Evolutionary conservation across 2,888 invertebrate species (phyloP).

Genomic region (Priocnemis perturbator): DNA sequence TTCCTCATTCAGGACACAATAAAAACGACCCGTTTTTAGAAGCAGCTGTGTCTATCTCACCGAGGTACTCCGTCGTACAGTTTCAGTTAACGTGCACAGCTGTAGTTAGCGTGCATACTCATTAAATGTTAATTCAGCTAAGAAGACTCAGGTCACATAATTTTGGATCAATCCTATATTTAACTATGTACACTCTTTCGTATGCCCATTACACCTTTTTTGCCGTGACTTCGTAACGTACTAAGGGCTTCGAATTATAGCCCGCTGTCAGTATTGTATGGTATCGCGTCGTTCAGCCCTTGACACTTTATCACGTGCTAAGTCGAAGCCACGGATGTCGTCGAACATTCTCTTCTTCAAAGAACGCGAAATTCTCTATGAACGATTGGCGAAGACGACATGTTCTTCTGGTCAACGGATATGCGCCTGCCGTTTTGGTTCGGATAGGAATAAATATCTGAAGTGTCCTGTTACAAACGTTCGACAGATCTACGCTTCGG

Average conservation of each 20-base stretch:
- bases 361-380: no score
- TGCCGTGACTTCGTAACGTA: slow-evolving; percentile 5
- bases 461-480: no score
- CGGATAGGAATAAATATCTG: no score
- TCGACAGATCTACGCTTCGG: no score
- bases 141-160: slow-evolving; percentile 50
- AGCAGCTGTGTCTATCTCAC: no score
- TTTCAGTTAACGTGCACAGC: no score
- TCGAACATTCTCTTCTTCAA: not conserved
- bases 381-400: no score
- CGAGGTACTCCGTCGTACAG: no score
- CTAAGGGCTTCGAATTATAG: slow-evolving; percentile 2
- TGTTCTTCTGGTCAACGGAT: no score
- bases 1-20: slow-evolving; percentile 25
- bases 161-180: slow-evolving; percentile 40
- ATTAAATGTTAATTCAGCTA: slow-evolving; percentile 33
- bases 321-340: not conserved
- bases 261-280: not conserved
- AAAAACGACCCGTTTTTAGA: slow-evolving; percentile 11
- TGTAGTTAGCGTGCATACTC: no score
- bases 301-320: not conserved
- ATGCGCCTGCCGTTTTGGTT: no score
- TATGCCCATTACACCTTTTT: slow-evolving; percentile 7
- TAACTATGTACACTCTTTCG: slow-evolving; percentile 39
- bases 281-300: not conserved